Evolutionary conservation across 2,113 vertebrate species (phyloP), one percentile per base, ranked within the genome.

Genomic region (Pseudopipra pipra): DNA sequence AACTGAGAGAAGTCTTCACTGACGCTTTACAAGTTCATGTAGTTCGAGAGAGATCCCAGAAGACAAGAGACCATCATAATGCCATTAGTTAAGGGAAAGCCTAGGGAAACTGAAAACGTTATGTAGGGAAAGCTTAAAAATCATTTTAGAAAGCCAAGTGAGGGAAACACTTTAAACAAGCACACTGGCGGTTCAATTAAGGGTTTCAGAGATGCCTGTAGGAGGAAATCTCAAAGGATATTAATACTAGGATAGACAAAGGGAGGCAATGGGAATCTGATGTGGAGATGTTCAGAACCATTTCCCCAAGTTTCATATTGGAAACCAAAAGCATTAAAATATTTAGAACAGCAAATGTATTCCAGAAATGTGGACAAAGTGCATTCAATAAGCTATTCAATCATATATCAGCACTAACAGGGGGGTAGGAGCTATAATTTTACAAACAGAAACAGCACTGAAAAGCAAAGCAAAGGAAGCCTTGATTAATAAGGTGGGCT

Each of bases 121-220:
- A 31, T 43, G 35, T 33, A 77, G 55, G 31, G 79, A 75, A 63
- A 68, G 70, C 76, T 94, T 92, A 85, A 96, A 95, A 79, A 66
- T 51, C 37, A 35, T 92, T 96, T 85, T 63, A 95, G 79, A 92
- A 90, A 77, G 55, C 41, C 68, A 79, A 27, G 37, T 0, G 1
- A 89, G 68, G 68, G 84, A 93, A 96, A 94, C 51, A 71, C 71
- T 93, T 96, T 71, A 89, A 95, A 77, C 58, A 77, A 95, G 79
- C 59, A 68, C 84, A 83, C 80, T n/a, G 33, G 86, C 66, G 70
- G 41, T 86, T 96, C 81, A 93, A 74, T 88, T 91, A 94, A 90
- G 72, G 80, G 87, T 85, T 94, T 78, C 61, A 94, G 68, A 90
- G 61, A 77, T 55, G 92, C 73, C 47, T 74, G 79, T 33, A 92